These are phyloP conservation scores for Sylvicapra grimmia DNA, from an alignment of 2,113 vertebrate species.

Conservation along the genomic window DNA sequence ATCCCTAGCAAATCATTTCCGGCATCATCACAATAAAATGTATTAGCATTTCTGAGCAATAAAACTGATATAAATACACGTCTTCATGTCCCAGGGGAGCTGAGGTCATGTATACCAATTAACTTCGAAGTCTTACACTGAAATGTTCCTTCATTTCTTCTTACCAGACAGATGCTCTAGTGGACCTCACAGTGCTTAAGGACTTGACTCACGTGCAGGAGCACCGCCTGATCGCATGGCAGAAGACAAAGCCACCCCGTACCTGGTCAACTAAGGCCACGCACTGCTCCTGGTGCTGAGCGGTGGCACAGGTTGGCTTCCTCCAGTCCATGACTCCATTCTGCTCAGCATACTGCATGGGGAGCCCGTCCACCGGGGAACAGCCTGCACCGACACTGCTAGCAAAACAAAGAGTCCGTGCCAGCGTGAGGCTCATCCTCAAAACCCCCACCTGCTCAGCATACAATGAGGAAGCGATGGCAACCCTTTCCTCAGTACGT, in stretches of 20 bases:
- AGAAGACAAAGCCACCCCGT: not conserved
- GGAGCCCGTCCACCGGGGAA: slow-evolving; percentile 79
- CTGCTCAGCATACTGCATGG: slow-evolving; percentile 79
- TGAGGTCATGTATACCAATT: not conserved
- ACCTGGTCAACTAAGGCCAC: slow-evolving; percentile 82
- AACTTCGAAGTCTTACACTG: not conserved
- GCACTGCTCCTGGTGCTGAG: slow-evolving; percentile 79
- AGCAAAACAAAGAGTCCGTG: not conserved
- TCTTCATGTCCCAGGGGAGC: not conserved
- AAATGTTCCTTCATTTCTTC: not conserved
- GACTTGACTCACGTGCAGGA: rapidly evolving
- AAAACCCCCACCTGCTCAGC: not conserved
- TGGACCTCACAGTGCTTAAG: not conserved
- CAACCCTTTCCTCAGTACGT: not conserved
- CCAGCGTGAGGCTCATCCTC: not conserved
- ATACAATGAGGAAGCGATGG: rapidly evolving
- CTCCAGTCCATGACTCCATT: slow-evolving; percentile 87
- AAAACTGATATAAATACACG: not conserved
- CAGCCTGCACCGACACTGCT: slow-evolving; percentile 79
- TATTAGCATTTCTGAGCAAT: not conserved
- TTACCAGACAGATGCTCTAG: not conserved
- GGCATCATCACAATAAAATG: not conserved
- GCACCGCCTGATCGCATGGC: rapidly evolving
- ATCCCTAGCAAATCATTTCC: not conserved
- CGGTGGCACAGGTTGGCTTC: slow-evolving; percentile 75